Base-by-base conservation (phyloP, 2,113 vertebrate genomes). In the Anoplopoma fimbria region DNA sequence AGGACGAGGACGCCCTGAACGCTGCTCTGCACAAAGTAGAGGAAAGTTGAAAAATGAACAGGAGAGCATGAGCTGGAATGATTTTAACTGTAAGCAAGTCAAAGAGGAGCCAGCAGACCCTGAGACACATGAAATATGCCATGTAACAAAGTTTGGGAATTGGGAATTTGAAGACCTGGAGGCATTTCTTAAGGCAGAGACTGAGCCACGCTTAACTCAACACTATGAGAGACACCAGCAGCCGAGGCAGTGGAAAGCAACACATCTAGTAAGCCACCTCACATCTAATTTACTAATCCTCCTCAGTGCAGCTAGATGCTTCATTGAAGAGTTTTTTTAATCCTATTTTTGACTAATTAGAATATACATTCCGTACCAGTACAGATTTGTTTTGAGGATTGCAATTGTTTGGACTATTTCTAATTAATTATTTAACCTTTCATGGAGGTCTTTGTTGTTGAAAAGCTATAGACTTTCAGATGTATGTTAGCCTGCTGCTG, bases 101-200 rank as follows among this genome's bases (percentile, higher is more conserved):
- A 27, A 49, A 89, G 29, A 68, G 69, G 64, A 75, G 64, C 74
- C 42, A 42, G 25, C 23, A 61, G 69, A 75, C 23, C 49, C 69
- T 62, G 36, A 77, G 65, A 81, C 57, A 58, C 67, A 68, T 78
- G 72, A 77, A 87, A 85, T 40, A 47, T 61, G 68, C 69, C 58
- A 38, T 57, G 67, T 82, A 80, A 86, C 69, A 71, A 83, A 89
- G 85, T 86, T 68, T 82, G 62, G 34, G 68, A 76, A 76, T 81
- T 87, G 77, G 76, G 55, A 84, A 77, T 86, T 77, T 74, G 58
- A 84, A 76, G 72, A 51, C 75, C 81, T 86, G 81, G 70, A 78
- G 77, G 71, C 57, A 65, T 83, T 81, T 67, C 74, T 75, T 34
- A 68, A 75, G 67, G 27, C 47, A 82, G 78, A 72, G 65, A 65